A percentile compares a stretch with the other conserved stretches of the same genome.
Conservation (phyloP, 2,797 vertebrate species). For the Dendrocincla tyrannina region DNA sequence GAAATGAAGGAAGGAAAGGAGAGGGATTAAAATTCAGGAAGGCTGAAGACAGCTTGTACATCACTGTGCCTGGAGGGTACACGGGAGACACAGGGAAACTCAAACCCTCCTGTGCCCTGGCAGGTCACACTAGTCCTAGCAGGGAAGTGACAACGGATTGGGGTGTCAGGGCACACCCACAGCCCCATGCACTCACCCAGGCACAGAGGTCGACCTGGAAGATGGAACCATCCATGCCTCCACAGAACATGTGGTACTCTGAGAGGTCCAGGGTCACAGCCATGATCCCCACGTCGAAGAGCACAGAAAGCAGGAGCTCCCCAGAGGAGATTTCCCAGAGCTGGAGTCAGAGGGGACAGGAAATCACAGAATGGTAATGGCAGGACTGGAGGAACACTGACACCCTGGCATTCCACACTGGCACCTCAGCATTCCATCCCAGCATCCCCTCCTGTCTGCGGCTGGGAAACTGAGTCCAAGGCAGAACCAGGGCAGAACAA, state of each 20-base stretch:
- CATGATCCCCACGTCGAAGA: constrained; percentile 91
- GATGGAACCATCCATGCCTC: constrained; percentile 90
- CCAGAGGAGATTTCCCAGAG: constrained; percentile 95
- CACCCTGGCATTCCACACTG: neutral
- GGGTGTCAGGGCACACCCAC: neutral
- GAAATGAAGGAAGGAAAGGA: neutral
- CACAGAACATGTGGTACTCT: constrained; percentile 92
- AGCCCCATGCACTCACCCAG: constrained; percentile 79
- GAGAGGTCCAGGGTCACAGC: constrained; percentile 91
- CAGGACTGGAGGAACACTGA: neutral
- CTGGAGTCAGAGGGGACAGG: constrained; percentile 60
- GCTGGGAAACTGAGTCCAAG: neutral
- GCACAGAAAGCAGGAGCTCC: constrained; percentile 88
- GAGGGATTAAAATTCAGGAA: neutral
- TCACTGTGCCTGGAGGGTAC: neutral
- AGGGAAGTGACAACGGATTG: neutral
- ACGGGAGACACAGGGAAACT: neutral
- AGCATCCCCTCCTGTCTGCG: neutral
- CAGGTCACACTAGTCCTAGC: neutral
- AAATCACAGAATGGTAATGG: neutral
- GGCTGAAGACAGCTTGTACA: neutral
- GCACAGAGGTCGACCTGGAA: constrained; percentile 91
- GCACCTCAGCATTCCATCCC: neutral
- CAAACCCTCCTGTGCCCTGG: neutral
- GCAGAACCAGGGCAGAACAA: neutral